A percentile compares a stretch with the other conserved stretches of the same genome.
Conservation (phyloP, 2,888 invertebrate species). For the Lasioglossum zephyrum region DNA sequence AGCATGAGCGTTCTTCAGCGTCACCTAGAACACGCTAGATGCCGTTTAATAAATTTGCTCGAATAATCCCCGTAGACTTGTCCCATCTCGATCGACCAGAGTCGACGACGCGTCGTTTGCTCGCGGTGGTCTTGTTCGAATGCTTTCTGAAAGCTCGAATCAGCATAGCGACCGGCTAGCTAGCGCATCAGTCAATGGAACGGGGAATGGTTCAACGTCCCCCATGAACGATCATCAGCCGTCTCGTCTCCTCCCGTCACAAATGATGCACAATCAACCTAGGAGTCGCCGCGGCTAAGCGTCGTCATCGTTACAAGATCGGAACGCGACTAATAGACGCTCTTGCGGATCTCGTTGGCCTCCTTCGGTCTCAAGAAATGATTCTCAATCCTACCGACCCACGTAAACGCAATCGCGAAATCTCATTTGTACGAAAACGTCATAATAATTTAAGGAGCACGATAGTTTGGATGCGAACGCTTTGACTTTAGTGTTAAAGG, state of each 20-base stretch:
- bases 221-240: constrained; percentile 41
- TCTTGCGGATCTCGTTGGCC: constrained; percentile 69
- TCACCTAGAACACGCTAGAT: not conserved
- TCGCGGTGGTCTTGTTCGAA: constrained; percentile 32
- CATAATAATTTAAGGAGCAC: too few species aligned
- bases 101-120: constrained; percentile 20
- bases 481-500: too few species aligned
- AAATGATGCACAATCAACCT: constrained; percentile 46
- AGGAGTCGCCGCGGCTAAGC: constrained; percentile 35
- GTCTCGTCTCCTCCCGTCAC: constrained; percentile 4
- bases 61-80: not conserved
- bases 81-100: not conserved
- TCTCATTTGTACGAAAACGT: too few species aligned
- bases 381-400: not conserved
- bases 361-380: constrained; percentile 52
- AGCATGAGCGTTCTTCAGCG: not conserved
- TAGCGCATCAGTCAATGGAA: constrained; percentile 41
- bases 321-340: constrained; percentile 68
- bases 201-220: constrained; percentile 50
- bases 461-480: too few species aligned
- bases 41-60: not conserved
- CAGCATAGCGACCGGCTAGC: constrained; percentile 13
- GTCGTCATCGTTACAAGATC: constrained; percentile 67
- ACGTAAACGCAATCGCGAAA: not conserved
- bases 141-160: constrained; percentile 44